Base-by-base conservation (phyloP, 2,888 invertebrate genomes). In the Boloria selene region DNA sequence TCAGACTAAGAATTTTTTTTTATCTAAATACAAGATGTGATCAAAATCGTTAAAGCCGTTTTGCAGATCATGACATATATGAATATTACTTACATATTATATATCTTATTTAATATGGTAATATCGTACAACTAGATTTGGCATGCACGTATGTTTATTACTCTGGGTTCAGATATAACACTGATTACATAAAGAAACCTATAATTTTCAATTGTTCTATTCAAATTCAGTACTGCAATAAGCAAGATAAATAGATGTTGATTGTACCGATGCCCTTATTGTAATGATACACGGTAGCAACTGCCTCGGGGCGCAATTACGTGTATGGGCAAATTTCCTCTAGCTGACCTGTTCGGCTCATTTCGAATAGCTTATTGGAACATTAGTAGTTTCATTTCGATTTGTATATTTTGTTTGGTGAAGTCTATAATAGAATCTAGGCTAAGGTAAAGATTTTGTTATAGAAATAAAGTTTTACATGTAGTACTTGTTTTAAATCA, bases 241-340 rank as follows among this genome's bases (percentile, higher is more conserved):
- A 62, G 64, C 22, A 72, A 69, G 64, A 72, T 72, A 70, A 70
- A 66, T 66, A 61, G 69, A 67, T 76, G 74, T 76, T 76, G 73
- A 75, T 75, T 71, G 71, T 61, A 68, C 65, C 70, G 65, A 51
- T 70, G 61, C 68, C 70, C 73, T 70, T 71, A 70, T 68, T 59
- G 67, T 71, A 73, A 74, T 74, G 64, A 71, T 72, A 69, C 67
- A 70, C 72, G 64, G 73, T 70, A 72, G 72, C 73, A 59, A 63
- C 55, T 54, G 70, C 77, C 74, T 70, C 63, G 61, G 74, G 74
- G 73, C 63, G 61, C 75, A 75, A 77, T 77, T 76, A 76, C 75
- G 71, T 61, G 68, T 73, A 71, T 68, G 73, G 70, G 73, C 73
- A 70, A 74, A 77, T 74, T 74, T 70, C 70, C 73, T 71, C 72